Percentiles rank a stretch among this genome's conserved stretches.
phyloP scores from a whole-genome alignment of 2,797 vertebrate species.

The Apogon talboti region DNA sequence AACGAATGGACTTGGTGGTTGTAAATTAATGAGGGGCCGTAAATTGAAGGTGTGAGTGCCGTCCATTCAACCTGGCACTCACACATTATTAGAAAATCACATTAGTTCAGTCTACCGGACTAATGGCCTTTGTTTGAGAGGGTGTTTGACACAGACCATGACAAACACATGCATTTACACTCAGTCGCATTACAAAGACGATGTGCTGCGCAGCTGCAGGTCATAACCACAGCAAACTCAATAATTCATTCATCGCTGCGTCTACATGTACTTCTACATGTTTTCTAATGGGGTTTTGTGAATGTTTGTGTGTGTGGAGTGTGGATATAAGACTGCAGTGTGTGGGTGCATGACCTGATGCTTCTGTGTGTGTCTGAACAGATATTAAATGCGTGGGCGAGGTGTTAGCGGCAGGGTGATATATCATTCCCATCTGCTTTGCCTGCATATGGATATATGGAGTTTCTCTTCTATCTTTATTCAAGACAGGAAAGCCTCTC shows the following conservation, averaged over 20 bases:
- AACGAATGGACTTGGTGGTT: constrained; percentile 43
- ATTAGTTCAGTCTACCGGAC: constrained; percentile 64
- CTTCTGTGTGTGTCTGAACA: constrained; percentile 35
- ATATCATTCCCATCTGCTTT: constrained; percentile 49
- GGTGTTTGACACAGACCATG: constrained; percentile 41
- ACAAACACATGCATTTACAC: constrained; percentile 11
- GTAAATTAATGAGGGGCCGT: constrained; percentile 59
- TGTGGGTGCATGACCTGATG: constrained; percentile 9
- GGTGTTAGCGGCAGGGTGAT: constrained; percentile 52
- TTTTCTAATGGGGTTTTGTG: constrained; percentile 11
- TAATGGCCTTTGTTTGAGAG: constrained; percentile 57
- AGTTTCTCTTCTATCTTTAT: no score
- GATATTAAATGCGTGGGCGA: constrained; percentile 60
- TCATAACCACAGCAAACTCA: constrained; percentile 42
- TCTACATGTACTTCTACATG: constrained; percentile 15
- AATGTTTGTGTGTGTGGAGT: not conserved
- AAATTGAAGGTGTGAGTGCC: constrained; percentile 49
- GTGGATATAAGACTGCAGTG: not conserved
- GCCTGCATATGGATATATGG: constrained; percentile 49
- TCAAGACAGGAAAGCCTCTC: no score
- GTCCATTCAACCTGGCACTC: constrained; percentile 29
- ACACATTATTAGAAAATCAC: constrained; percentile 66
- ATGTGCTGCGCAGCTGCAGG: constrained; percentile 41
- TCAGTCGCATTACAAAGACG: constrained; percentile 14
- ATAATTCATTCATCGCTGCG: constrained; percentile 51